Percentiles rank a stretch among this genome's conserved stretches.
Evolutionary conservation across 2,888 invertebrate species (phyloP).

Genomic region (Stenolophus ochropezus): DNA sequence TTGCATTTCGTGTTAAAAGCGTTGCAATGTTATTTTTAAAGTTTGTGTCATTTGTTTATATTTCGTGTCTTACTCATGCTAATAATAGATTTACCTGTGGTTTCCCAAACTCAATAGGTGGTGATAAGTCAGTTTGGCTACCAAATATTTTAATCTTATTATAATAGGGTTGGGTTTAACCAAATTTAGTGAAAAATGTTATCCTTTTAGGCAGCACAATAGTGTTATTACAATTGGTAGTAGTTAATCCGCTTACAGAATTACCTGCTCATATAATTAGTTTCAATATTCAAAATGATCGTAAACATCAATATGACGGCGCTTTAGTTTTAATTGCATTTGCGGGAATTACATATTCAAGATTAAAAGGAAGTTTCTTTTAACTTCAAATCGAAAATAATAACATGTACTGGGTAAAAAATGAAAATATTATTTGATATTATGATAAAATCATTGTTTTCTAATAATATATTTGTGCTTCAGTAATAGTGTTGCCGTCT

Average conservation of each 20-base stretch:
- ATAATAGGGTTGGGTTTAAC: neutral
- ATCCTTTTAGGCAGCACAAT: neutral
- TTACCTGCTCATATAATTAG: slow-evolving; percentile 1
- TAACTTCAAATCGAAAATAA: too few species aligned
- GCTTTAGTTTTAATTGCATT: neutral
- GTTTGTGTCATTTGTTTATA: too few species aligned
- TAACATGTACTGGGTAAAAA: too few species aligned
- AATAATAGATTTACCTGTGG: too few species aligned
- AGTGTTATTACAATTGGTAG: neutral
- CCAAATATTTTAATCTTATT: slow-evolving; percentile 3
- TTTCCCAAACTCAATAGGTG: too few species aligned
- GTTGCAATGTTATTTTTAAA: too few species aligned
- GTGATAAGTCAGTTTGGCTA: neutral
- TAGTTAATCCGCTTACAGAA: slow-evolving; percentile 2
- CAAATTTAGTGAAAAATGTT: slow-evolving; percentile 6
- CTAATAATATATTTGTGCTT: too few species aligned
- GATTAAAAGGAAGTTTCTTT: neutral
- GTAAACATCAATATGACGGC: neutral
- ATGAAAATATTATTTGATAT: too few species aligned
- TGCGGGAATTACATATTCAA: neutral
- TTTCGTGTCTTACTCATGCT: too few species aligned
- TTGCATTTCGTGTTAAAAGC: too few species aligned
- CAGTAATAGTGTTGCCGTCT: too few species aligned
- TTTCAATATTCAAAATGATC: neutral
- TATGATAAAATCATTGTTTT: too few species aligned